Evolutionary conservation across 2,888 invertebrate species (phyloP).

Genomic region (Microctonus aethiopoides): DNA sequence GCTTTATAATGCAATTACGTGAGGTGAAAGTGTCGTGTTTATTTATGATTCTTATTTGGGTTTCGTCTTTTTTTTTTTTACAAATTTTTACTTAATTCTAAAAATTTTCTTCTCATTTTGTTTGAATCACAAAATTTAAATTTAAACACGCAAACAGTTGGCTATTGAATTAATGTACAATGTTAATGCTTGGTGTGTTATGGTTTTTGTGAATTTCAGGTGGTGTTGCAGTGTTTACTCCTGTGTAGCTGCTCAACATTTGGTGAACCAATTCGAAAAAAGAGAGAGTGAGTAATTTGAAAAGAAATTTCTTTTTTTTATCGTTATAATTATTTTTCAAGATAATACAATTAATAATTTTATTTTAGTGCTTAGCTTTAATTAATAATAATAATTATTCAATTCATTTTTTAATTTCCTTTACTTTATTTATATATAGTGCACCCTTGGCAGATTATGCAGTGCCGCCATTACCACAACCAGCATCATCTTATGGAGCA

Average conservation of each 20-base stretch:
- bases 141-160: not conserved
- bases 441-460: slow-evolving; percentile 31
- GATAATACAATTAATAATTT: slow-evolving; percentile 35
- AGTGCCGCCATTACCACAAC: slow-evolving; percentile 33
- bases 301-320: not conserved
- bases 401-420: not conserved
- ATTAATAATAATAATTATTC: not conserved
- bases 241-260: slow-evolving; percentile 65
- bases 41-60: slow-evolving; percentile 2
- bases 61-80: not conserved
- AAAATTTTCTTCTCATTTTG: not conserved
- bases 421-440: slow-evolving; percentile 2
- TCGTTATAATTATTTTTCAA: no score
- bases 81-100: not conserved
- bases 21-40: slow-evolving; percentile 30
- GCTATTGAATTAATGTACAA: slow-evolving; percentile 4
- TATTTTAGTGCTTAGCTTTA: not conserved
- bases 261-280: slow-evolving; percentile 60
- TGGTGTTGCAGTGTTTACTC: slow-evolving; percentile 72
- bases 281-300: slow-evolving; percentile 61
- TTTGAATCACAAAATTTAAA: slow-evolving; percentile 21
- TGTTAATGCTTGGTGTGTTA: not conserved
- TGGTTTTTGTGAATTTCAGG: slow-evolving; percentile 66
- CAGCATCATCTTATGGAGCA: slow-evolving; percentile 27
- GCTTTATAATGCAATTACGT: not conserved